Evolutionary conservation across 2,113 vertebrate genomes (phyloP), one percentile per base, ranked within the genome.

Genomic region (Danionella cerebrum): DNA sequence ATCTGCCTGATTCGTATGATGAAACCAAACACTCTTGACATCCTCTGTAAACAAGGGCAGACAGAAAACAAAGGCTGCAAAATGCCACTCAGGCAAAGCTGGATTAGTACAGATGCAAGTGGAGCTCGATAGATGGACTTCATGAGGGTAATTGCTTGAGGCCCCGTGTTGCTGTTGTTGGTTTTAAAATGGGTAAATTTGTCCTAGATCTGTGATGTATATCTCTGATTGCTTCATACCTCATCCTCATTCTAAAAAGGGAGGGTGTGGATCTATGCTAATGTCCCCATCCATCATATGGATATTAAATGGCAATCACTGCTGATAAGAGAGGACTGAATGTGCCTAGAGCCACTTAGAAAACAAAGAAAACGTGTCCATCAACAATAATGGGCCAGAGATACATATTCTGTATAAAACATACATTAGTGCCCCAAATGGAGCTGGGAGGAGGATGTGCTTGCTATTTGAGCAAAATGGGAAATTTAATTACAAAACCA

Each of bases 261-360:
- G 47, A 74, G 48, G 45, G 31, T 42, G 69, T 48, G 63, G 53
- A 65, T 63, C 64, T 55, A 45, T 9, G 48, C 55, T 77, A 81
- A 76, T 70, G 70, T 71, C 13, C 13, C 21, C 58, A 81, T 76
- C 72, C 77, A 81, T 81, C 75, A 76, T 55, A 18, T n/a, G 65
- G 72, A 76, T 81, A 81, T 79, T 79, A 81, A 81, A 76, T 70
- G 57, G 65, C 70, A 52, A 76, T 75, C 70, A 60, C 52, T 22
- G 45, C 79, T 70, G 31, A 68, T 52, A 63, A 67, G 70, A 59
- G 52, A 36, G 54, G 67, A 35, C 51, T 44, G 64, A 45, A 42
- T 71, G 65, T 64, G 68, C 77, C 72, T 73, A 76, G 51, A 78
- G 67, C 65, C 72, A 73, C 76, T 80, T 77, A 70, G 65, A 73